These are phyloP conservation scores for Agrypnia vestita DNA, from an alignment of 1,140 invertebrate genomes.

Conservation along the genomic window DNA sequence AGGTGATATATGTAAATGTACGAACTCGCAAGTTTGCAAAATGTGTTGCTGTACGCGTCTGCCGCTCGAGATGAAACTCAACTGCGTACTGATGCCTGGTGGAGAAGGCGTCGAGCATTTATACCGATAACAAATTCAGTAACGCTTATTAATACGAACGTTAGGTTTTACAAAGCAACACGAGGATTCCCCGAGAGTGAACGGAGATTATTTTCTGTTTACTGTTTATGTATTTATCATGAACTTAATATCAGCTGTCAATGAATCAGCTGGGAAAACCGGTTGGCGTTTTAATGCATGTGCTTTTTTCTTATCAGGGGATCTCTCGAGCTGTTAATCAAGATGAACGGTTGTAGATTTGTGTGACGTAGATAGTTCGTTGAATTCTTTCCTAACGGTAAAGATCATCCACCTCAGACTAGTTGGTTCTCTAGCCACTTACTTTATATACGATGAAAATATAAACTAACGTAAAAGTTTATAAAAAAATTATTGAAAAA, in stretches of 20 bases:
- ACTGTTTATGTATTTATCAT: background rate
- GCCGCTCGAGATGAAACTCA: background rate
- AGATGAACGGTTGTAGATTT: background rate
- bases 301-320: no score
- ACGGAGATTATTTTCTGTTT: background rate
- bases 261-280: slow-evolving; percentile 15
- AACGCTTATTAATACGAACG: background rate
- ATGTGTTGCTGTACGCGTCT: no score
- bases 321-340: no score
- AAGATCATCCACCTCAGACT: no score
- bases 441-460: no score
- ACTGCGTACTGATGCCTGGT: background rate
- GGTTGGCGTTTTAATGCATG: background rate
- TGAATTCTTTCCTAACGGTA: background rate
- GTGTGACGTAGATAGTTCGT: background rate
- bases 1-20: no score
- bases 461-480: no score
- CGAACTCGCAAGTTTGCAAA: no score
- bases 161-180: background rate
- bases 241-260: background rate
- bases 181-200: slow-evolving; percentile 2
- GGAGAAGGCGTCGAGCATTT: background rate
- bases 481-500: no score
- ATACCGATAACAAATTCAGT: background rate
- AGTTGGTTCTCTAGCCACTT: no score